A percentile compares a stretch with the other conserved stretches of the same genome.
These are phyloP conservation scores for Scylla paramamosain DNA, from an alignment of 1,140 invertebrate genomes.

Conservation along the genomic window DNA sequence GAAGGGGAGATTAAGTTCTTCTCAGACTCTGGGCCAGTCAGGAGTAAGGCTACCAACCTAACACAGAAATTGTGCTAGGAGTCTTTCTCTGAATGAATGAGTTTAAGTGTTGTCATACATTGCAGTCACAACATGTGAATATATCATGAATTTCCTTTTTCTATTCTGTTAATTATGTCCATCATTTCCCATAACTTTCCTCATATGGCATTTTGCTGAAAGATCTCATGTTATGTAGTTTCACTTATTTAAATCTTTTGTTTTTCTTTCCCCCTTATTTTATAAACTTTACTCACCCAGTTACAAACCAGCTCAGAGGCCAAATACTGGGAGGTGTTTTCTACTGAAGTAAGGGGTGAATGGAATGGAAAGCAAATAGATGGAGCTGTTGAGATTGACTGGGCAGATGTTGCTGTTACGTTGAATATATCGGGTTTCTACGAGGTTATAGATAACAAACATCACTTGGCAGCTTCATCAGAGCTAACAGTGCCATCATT, in stretches of 20 bases:
- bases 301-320: slow-evolving; percentile 40
- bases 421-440: background rate
- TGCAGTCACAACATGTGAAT: no score
- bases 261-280: background rate
- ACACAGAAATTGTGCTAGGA: no score
- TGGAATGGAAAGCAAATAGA: slow-evolving; percentile 26
- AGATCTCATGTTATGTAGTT: no score
- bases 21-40: no score
- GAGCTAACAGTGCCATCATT: slow-evolving; percentile 31
- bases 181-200: no score
- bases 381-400: background rate
- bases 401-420: background rate
- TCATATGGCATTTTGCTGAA: no score
- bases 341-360: background rate
- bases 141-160: no score
- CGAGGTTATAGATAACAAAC: background rate
- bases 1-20: no score
- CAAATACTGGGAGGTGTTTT: slow-evolving; percentile 35
- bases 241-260: background rate
- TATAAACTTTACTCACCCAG: background rate
- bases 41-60: no score
- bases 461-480: background rate
- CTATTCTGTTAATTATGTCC: no score
- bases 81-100: no score
- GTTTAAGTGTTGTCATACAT: no score